Conservation (phyloP, 2,888 invertebrate genomes). For the Himalopsyche tibetana region DNA sequence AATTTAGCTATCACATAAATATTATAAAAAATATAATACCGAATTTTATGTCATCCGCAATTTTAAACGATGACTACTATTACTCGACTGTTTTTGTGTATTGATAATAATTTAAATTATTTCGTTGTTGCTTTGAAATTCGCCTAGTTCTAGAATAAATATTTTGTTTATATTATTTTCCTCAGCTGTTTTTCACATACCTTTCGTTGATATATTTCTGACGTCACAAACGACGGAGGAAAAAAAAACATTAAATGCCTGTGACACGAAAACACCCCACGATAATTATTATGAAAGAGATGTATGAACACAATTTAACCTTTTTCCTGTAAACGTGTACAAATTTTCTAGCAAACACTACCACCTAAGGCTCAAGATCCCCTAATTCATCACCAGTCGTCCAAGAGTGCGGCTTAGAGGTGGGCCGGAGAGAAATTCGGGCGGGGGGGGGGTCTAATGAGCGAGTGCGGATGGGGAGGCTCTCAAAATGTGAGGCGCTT, state of each 20-base stretch:
- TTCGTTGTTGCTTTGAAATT: too few relatives aligned
- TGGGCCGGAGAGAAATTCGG: constrained; percentile 7
- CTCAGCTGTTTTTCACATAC: too few relatives aligned
- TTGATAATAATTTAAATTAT: too few relatives aligned
- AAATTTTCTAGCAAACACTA: constrained; percentile 30
- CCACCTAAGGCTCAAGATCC: constrained; percentile 20
- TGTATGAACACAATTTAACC: constrained; percentile 18
- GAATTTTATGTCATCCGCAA: too few relatives aligned
- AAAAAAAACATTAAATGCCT: neutral
- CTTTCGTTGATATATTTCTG: too few relatives aligned
- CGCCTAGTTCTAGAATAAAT: too few relatives aligned
- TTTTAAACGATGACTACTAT: too few relatives aligned
- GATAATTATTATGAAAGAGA: constrained; percentile 31
- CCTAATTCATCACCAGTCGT: constrained; percentile 34
- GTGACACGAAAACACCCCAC: neutral
- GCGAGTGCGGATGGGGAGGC: neutral
- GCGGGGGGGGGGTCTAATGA: constrained; percentile 20
- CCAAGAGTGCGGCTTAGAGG: constrained; percentile 30
- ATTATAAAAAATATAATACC: too few relatives aligned
- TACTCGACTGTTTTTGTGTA: too few relatives aligned
- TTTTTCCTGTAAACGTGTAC: constrained; percentile 27
- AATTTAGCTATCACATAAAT: too few relatives aligned
- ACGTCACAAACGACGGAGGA: too few relatives aligned
- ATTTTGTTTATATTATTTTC: too few relatives aligned
- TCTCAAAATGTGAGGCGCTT: constrained; percentile 46